Evolutionary conservation across 2,888 invertebrate species (phyloP).

Genomic region (Cataglyphis cursor): DNA sequence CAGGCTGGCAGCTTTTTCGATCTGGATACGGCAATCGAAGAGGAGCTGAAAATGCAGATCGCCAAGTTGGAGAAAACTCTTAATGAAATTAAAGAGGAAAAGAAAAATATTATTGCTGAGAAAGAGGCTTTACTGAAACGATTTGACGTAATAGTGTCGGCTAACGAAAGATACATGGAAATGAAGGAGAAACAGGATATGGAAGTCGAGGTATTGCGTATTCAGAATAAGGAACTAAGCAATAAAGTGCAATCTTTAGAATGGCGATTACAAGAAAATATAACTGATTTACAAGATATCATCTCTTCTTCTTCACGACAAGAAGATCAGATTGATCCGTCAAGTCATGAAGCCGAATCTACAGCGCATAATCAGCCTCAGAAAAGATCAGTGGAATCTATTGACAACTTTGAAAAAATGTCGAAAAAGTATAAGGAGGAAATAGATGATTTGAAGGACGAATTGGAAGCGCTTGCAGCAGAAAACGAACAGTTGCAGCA

Average conservation of each 20-base stretch:
- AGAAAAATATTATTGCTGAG: conserved; percentile 90
- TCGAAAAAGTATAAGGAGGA: conserved; percentile 80
- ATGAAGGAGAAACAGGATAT: conserved; percentile 94
- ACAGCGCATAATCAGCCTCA: background rate
- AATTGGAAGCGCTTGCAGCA: conserved; percentile 88
- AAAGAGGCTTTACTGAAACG: conserved; percentile 91
- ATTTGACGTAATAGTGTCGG: conserved; percentile 91
- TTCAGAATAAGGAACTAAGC: conserved; percentile 91
- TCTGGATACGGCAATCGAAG: conserved; percentile 93
- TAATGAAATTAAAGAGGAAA: conserved; percentile 88
- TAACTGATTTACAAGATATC: background rate
- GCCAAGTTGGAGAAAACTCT: conserved; percentile 90
- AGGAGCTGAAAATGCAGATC: conserved; percentile 92
- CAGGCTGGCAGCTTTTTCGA: conserved; percentile 88
- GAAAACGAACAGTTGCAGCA: conserved; percentile 90
- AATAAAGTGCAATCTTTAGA: conserved; percentile 89
- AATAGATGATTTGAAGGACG: conserved; percentile 88
- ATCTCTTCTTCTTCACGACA: background rate
- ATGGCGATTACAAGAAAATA: conserved; percentile 72
- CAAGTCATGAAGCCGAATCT: background rate
- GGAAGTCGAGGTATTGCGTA: conserved; percentile 92
- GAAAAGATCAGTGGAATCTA: conserved; percentile 39
- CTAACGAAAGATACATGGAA: conserved; percentile 93
- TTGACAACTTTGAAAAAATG: conserved; percentile 52
- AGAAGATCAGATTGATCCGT: background rate